phyloP scores from a whole-genome alignment of 2,113 vertebrate genomes.

The Cisticola juncidis region DNA sequence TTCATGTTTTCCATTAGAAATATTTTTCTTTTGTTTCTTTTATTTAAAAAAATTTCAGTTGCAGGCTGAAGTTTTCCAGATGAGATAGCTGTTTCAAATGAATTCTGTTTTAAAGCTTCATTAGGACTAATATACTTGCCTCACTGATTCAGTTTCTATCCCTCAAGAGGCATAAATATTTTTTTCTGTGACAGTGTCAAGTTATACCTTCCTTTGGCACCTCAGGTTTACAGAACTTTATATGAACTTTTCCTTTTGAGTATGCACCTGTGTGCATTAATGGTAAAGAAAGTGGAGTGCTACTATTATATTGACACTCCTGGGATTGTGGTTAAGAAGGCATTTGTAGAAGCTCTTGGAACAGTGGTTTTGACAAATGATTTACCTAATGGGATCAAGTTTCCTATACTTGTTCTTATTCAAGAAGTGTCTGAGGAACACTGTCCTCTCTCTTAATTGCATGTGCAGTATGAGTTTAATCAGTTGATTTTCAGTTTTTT shows the following conservation, averaged over 20 bases:
- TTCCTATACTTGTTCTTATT: neutral
- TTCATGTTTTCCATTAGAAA: conserved; percentile 45
- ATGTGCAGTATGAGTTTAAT: neutral
- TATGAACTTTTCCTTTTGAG: neutral
- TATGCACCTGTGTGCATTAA: neutral
- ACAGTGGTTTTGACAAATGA: neutral
- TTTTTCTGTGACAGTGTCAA: neutral
- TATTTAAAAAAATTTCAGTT: neutral
- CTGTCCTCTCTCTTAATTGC: neutral
- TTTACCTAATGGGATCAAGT: neutral
- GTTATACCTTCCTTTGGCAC: neutral
- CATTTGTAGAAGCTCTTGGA: neutral
- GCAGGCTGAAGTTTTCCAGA: neutral
- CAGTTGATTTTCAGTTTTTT: neutral
- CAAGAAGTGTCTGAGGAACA: neutral
- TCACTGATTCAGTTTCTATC: neutral
- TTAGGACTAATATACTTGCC: neutral
- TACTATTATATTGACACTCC: neutral
- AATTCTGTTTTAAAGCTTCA: neutral
- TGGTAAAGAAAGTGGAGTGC: neutral
- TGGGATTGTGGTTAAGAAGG: neutral
- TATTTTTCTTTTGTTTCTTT: conserved; percentile 33
- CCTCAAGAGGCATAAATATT: neutral
- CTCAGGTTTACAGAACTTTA: neutral
- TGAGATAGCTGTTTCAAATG: neutral